These are phyloP conservation scores for Acrocephalus scirpaceus DNA, from an alignment of 2,797 vertebrate species.

Conservation along the genomic window DNA sequence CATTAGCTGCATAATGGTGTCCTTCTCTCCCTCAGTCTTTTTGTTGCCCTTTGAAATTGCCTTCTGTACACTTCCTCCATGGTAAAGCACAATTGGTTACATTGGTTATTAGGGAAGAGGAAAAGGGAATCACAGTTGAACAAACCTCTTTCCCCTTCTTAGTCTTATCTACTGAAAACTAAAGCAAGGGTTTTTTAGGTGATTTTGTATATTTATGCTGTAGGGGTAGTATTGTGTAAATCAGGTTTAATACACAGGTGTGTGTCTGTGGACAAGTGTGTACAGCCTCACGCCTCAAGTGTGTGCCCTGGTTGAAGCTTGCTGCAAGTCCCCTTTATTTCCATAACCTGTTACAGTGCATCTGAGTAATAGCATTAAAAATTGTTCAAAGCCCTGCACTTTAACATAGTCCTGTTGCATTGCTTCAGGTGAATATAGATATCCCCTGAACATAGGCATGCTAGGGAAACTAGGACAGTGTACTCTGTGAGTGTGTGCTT, in stretches of 20 bases:
- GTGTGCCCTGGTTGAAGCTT: neutral
- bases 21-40: neutral
- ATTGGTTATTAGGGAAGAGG: neutral
- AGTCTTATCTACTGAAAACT: neutral
- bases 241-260: neutral
- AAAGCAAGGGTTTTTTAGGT: neutral
- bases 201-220: neutral
- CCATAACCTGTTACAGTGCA: neutral
- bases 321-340: neutral
- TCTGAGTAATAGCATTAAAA: neutral
- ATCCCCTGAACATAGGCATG: neutral
- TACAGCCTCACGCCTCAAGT: neutral
- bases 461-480: neutral
- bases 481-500: neutral
- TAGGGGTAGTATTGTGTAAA: neutral
- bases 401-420: neutral
- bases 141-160: neutral
- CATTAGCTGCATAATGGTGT: neutral
- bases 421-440: neutral
- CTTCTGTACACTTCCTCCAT: neutral
- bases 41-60: neutral
- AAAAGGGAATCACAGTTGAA: neutral
- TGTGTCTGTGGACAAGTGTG: fast-evolving
- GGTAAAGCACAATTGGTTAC: neutral
- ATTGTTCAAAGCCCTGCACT: neutral